A percentile compares a stretch with the other conserved stretches of the same genome.
phyloP scores from a whole-genome alignment of 2,113 vertebrate genomes.

The Uropsilus gracilis region DNA sequence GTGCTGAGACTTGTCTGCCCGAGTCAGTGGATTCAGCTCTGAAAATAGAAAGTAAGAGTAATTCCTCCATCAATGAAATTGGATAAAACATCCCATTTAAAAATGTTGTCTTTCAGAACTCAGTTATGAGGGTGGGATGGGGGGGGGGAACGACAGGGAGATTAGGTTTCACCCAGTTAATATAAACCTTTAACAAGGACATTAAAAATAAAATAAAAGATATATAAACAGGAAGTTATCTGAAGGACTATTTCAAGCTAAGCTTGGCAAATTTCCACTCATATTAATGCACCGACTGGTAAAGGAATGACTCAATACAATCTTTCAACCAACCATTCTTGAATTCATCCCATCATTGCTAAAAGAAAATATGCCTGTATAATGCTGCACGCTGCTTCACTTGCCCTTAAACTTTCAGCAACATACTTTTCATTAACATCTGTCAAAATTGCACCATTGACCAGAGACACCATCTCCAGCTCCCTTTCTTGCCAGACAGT shows the following conservation, averaged over 20 bases:
- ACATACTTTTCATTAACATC: neutral
- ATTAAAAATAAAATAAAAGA: slow-evolving; percentile 44
- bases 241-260: neutral
- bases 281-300: neutral
- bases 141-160: no score
- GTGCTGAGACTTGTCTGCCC: neutral
- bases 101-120: slow-evolving; percentile 35
- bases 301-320: neutral
- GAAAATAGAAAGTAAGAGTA: slow-evolving; percentile 7
- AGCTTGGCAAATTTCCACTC: neutral
- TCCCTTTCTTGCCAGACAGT: neutral
- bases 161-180: neutral
- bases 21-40: slow-evolving; percentile 38
- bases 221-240: neutral
- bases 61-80: slow-evolving; percentile 15
- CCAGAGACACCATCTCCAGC: neutral
- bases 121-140: neutral
- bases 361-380: neutral
- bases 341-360: neutral
- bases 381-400: no score
- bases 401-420: neutral
- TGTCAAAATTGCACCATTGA: neutral
- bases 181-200: slow-evolving; percentile 20
- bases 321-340: slow-evolving; percentile 8
- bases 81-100: neutral